Evolutionary conservation across 2,113 vertebrate species (phyloP).

Genomic region (Corydoras maculifer): DNA sequence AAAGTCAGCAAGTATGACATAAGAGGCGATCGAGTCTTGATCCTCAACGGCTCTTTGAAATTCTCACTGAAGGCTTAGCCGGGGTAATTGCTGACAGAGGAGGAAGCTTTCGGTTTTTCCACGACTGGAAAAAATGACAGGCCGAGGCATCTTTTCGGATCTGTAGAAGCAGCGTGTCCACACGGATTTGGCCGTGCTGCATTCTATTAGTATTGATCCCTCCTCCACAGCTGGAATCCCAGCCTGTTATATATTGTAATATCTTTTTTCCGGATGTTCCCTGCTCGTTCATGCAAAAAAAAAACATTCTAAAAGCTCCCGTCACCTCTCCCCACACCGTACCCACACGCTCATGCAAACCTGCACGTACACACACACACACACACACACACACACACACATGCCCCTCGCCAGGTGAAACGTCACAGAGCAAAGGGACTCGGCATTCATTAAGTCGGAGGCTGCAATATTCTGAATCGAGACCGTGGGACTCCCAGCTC

Average conservation of each 20-base stretch:
- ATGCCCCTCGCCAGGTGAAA: conserved; percentile 51
- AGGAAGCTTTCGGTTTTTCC: conserved; percentile 35
- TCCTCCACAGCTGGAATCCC: conserved; percentile 36
- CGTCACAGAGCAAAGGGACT: conserved; percentile 67
- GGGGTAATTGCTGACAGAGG: conserved; percentile 44
- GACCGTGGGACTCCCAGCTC: conserved; percentile 72
- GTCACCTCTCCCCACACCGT: conserved; percentile 42
- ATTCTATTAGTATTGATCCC: conserved; percentile 44
- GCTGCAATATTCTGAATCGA: conserved; percentile 76
- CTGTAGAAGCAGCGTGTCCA: conserved; percentile 36
- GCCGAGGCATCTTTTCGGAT: conserved; percentile 38
- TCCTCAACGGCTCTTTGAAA: conserved; percentile 36
- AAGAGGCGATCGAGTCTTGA: conserved; percentile 34
- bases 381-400: conserved; percentile 50
- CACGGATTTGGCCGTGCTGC: conserved; percentile 29
- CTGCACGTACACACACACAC: conserved; percentile 47
- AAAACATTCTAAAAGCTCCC: conserved; percentile 47
- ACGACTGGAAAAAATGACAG: conserved; percentile 38
- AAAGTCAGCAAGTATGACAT: conserved; percentile 28
- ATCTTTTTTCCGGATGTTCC: conserved; percentile 2
- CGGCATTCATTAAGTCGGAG: conserved; percentile 72
- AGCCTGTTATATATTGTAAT: conserved; percentile 16
- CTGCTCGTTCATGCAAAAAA: conserved; percentile 51
- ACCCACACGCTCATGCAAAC: conserved; percentile 26
- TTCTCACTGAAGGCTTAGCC: conserved; percentile 28